phyloP scores from a whole-genome alignment of 2,113 vertebrate genomes.

The Motacilla alba region DNA sequence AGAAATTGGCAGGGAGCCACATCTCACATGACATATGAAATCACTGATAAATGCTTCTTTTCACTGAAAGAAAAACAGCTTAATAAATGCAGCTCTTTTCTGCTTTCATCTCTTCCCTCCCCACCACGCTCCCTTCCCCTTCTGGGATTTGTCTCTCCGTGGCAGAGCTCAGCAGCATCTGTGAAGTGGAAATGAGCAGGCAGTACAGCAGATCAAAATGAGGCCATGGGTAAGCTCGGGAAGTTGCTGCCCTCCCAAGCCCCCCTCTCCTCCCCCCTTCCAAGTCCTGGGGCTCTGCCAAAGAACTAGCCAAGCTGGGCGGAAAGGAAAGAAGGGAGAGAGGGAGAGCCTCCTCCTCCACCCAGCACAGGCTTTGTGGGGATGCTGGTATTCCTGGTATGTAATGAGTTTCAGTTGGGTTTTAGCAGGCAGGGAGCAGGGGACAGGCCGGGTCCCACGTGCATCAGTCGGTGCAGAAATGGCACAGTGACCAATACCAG shows the following conservation, averaged over 20 bases:
- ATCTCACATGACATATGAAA: constrained; percentile 86
- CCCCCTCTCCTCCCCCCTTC: background rate
- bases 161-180: constrained; percentile 71
- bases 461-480: background rate
- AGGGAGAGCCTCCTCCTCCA: constrained; percentile 12
- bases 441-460: constrained; percentile 27
- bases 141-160: constrained; percentile 73
- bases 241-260: constrained; percentile 67
- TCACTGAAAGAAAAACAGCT: constrained; percentile 79
- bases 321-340: constrained; percentile 49
- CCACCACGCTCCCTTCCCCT: constrained; percentile 31
- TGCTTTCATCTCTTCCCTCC: constrained; percentile 67
- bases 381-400: constrained; percentile 55
- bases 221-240: constrained; percentile 76
- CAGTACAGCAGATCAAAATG: constrained; percentile 79
- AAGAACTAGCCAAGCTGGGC: constrained; percentile 57
- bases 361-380: constrained; percentile 53
- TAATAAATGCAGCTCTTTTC: constrained; percentile 71
- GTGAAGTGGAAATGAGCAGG: constrained; percentile 81
- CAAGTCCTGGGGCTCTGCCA: constrained; percentile 83
- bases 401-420: constrained; percentile 40
- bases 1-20: constrained; percentile 75
- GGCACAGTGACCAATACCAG: constrained; percentile 12
- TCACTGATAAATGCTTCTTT: constrained; percentile 81
- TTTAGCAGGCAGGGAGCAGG: constrained; percentile 32